Base-by-base conservation (phyloP, 2,888 invertebrate species). In the Allygus modestus region DNA sequence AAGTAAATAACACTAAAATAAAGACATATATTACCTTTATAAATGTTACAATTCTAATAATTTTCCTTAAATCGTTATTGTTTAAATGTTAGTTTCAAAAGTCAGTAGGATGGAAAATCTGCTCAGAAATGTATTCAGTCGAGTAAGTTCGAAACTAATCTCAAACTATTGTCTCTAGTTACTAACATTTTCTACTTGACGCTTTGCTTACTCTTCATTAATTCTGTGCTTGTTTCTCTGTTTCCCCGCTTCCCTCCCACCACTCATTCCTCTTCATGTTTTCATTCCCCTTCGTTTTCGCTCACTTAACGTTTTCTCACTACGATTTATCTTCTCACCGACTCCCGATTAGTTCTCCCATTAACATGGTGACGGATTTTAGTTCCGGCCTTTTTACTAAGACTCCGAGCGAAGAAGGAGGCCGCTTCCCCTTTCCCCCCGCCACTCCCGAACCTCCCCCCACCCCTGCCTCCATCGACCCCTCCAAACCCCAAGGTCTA, bases 351-450 rank as follows among this genome's bases (percentile, higher is more conserved):
- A 97, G 97, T 92, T 97, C 97, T 90, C 97, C 97, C 90, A 97
- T 97, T 92, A 97, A 97, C 93, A 94, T 98, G 93, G 97, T 97
- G 92, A 94, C 93, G 90, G 98, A 98, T 94, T 96, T 98, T 92
- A 97, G 98, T 91, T 96, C 97, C 90, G 97, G 97, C 92, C 94
- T 98, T 93, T 93, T 94, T 91, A 96, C 95, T 93, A 97, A 97
- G 93, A 97, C 97, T 90, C 97, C 97, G 90, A 96, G 96, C 91
- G 97, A 97, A 92, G 97, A 97, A 92, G 94, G 94, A 91, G 95
- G 95, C 90, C 92, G 93, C 91, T 92, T 92, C 91, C 91, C 91
- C 91, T 91, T 92, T 92, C 93, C 90, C 84, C 88, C 88, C 92
- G 92, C 92, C 89, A 92, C 93, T 91, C 92, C 93, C 91, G 91